phyloP scores from a whole-genome alignment of 2,113 vertebrate species.

The Tiliqua scincoides region DNA sequence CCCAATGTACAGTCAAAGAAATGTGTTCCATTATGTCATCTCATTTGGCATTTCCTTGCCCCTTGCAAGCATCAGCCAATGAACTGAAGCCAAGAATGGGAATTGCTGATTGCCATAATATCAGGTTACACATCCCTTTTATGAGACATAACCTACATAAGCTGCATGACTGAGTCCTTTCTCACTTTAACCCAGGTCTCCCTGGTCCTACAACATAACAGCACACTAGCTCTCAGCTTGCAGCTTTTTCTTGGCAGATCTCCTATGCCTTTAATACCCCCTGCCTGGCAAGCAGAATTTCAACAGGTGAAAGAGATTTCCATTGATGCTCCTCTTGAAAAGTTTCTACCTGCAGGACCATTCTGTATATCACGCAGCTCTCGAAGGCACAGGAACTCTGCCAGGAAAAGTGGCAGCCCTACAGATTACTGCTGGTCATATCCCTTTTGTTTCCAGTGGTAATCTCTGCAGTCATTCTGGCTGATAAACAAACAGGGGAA shows the following conservation, averaged over 20 bases:
- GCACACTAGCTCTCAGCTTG: neutral
- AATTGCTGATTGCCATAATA: neutral
- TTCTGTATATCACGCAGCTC: neutral
- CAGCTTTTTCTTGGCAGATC: no score
- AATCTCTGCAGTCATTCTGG: slow-evolving; percentile 68
- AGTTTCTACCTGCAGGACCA: neutral
- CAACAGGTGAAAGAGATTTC: neutral
- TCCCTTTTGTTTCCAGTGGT: slow-evolving; percentile 73
- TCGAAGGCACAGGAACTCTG: neutral
- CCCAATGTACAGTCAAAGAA: neutral
- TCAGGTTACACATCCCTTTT: neutral
- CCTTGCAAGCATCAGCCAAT: neutral
- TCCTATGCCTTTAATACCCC: neutral
- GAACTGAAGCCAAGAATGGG: neutral
- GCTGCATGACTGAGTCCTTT: no score
- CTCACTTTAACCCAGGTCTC: no score
- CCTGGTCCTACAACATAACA: no score
- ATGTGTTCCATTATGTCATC: neutral
- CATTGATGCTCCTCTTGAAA: neutral
- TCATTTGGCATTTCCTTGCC: neutral
- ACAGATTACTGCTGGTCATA: slow-evolving; percentile 37
- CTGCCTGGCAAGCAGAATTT: neutral
- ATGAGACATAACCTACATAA: neutral
- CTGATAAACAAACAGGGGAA: slow-evolving; percentile 77
- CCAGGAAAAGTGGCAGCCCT: neutral